Percentiles rank a stretch among this genome's conserved stretches.
Evolutionary conservation across 2,113 vertebrate genomes (phyloP).

Genomic region (Meleagris gallopavo): DNA sequence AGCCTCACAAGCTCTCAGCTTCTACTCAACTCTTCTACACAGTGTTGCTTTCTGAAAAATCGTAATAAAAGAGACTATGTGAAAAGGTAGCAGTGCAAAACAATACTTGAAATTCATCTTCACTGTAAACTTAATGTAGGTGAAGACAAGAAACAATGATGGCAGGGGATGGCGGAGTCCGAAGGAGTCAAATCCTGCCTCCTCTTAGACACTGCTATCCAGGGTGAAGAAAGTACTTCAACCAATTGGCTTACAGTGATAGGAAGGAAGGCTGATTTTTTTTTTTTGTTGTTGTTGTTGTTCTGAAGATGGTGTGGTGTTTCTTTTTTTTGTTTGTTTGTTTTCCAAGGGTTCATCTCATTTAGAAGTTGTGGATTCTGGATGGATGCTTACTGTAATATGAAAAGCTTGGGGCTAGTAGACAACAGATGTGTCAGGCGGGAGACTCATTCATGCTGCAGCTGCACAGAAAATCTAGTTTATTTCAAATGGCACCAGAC

Average conservation of each 20-base stretch:
- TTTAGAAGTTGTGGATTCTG: background rate
- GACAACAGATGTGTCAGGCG: background rate
- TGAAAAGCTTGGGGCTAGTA: background rate
- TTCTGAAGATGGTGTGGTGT: background rate
- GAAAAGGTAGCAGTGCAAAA: background rate
- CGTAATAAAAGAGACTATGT: background rate
- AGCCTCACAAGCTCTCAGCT: background rate
- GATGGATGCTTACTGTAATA: background rate
- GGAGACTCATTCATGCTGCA: background rate
- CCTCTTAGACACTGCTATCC: background rate
- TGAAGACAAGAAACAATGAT: background rate
- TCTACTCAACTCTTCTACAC: background rate
- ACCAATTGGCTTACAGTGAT: background rate
- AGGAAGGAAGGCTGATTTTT: background rate
- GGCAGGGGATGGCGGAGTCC: background rate
- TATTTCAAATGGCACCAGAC: background rate
- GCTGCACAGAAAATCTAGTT: background rate
- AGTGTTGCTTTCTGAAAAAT: background rate
- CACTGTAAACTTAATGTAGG: background rate
- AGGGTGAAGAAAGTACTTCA: background rate
- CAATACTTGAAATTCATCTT: background rate
- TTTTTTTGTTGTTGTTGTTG: too few relatives aligned
- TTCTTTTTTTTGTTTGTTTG: too few relatives aligned
- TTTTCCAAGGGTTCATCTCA: background rate
- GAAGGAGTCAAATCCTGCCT: background rate